A percentile compares a stretch with the other conserved stretches of the same genome.
These are phyloP conservation scores for Enteromius argenteus DNA, from an alignment of 2,797 vertebrate genomes.

Conservation along the genomic window DNA sequence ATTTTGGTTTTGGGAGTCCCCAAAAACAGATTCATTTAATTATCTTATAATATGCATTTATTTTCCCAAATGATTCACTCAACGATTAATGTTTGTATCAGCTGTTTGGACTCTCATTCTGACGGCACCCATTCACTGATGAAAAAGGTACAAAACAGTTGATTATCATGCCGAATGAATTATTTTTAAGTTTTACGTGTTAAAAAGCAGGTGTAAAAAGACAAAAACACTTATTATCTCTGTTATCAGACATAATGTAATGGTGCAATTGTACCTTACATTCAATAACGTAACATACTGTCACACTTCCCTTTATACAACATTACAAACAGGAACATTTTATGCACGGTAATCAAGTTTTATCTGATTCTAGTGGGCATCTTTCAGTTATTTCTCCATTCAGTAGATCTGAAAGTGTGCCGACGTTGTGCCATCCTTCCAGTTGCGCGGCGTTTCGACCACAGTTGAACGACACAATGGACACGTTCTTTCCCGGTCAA, in stretches of 20 bases:
- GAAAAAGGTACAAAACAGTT: neutral
- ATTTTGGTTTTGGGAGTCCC: no score
- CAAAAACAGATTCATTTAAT: no score
- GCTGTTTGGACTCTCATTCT: neutral
- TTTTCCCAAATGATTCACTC: no score
- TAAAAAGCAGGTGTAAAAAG: conserved; percentile 1
- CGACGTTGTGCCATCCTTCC: conserved; percentile 97
- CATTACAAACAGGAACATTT: neutral
- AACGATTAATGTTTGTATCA: neutral
- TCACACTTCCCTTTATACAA: neutral
- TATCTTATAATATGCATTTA: no score
- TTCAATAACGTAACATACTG: neutral
- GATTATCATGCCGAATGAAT: neutral
- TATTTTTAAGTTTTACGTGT: neutral
- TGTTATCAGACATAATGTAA: neutral
- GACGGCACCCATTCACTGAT: neutral
- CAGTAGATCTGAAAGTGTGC: conserved; percentile 97
- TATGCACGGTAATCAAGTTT: conserved; percentile 2
- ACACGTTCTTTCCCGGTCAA: conserved; percentile 93
- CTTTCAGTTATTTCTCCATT: conserved; percentile 46
- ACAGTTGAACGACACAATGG: conserved; percentile 92
- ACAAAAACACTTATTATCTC: neutral
- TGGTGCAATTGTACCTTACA: neutral
- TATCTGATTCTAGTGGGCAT: neutral
- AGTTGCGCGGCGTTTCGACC: conserved; percentile 90